Percentiles rank a stretch among this genome's conserved stretches.
Evolutionary conservation across 1,140 invertebrate species (phyloP).

Genomic region (Leptinotarsa lineolata): DNA sequence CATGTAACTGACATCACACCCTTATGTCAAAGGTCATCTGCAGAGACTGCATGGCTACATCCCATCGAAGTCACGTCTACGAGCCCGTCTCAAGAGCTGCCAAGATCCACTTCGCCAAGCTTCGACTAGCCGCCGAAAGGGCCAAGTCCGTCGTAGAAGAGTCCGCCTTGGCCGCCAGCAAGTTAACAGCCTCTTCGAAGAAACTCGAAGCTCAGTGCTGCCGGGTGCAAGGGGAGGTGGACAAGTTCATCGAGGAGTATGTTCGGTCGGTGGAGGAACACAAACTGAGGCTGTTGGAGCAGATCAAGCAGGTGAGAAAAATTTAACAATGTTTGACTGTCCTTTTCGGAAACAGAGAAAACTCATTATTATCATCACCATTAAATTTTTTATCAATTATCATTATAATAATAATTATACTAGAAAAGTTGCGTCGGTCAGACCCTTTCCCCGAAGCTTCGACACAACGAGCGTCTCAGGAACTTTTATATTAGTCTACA

Average conservation of each 20-base stretch:
- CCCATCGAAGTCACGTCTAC: constrained; percentile 60
- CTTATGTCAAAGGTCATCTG: constrained; percentile 53
- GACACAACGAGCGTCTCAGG: too few species aligned
- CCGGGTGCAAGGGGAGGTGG: constrained; percentile 65
- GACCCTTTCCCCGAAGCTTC: too few species aligned
- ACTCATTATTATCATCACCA: too few species aligned
- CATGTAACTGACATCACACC: too few species aligned
- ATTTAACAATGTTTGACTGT: background rate
- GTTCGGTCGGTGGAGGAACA: constrained; percentile 66
- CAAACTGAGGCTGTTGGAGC: constrained; percentile 59
- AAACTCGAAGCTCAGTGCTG: constrained; percentile 59
- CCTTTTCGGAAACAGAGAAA: too few species aligned
- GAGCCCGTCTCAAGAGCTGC: constrained; percentile 59
- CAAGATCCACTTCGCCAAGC: constrained; percentile 55
- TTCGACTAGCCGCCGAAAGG: constrained; percentile 59
- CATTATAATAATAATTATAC: too few species aligned
- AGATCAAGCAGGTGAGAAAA: constrained; percentile 44
- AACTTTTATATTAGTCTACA: too few species aligned
- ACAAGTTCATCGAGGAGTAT: constrained; percentile 65
- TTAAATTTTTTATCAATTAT: too few species aligned
- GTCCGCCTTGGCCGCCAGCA: constrained; percentile 46
- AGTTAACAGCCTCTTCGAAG: constrained; percentile 54
- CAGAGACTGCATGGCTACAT: constrained; percentile 60
- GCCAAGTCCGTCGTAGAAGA: constrained; percentile 59
- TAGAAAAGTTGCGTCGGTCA: too few species aligned